These are phyloP conservation scores for Tokudaia muenninki DNA, from an alignment of 2,797 vertebrate genomes.

Conservation along the genomic window DNA sequence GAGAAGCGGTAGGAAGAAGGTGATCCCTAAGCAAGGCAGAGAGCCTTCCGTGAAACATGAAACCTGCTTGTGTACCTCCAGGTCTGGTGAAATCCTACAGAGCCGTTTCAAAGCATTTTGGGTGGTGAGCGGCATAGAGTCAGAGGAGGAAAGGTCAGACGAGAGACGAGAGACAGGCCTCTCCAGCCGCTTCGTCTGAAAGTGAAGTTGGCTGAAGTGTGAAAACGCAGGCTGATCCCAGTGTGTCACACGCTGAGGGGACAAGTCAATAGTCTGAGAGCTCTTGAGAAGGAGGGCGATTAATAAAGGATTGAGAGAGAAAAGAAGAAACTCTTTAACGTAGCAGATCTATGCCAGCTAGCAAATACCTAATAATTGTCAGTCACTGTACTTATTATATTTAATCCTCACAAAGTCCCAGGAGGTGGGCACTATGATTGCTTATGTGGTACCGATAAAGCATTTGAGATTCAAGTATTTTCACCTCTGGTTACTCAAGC, in stretches of 20 bases:
- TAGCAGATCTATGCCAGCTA: neutral
- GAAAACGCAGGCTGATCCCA: neutral
- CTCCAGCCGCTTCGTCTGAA: neutral
- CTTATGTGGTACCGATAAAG: constrained; percentile 2
- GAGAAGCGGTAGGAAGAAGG: neutral
- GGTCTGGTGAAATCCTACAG: neutral
- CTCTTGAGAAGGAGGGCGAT: neutral
- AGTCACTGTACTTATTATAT: neutral
- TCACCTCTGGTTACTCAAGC: neutral
- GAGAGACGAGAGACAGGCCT: neutral
- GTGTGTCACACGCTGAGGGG: accelerated
- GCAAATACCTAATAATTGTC: neutral
- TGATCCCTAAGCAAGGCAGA: neutral
- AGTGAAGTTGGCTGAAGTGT: neutral
- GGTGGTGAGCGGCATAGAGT: neutral
- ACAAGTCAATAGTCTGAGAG: neutral
- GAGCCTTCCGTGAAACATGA: too few relatives aligned
- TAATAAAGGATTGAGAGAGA: neutral
- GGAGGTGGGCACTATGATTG: neutral
- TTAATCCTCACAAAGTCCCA: constrained; percentile 10
- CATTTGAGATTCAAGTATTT: neutral
- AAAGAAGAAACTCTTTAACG: neutral
- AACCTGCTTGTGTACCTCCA: neutral
- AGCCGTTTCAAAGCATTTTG: neutral
- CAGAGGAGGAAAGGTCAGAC: neutral